A percentile compares a stretch with the other conserved stretches of the same genome.
Conservation (phyloP, 2,113 vertebrate genomes). For the Butorides virescens region DNA sequence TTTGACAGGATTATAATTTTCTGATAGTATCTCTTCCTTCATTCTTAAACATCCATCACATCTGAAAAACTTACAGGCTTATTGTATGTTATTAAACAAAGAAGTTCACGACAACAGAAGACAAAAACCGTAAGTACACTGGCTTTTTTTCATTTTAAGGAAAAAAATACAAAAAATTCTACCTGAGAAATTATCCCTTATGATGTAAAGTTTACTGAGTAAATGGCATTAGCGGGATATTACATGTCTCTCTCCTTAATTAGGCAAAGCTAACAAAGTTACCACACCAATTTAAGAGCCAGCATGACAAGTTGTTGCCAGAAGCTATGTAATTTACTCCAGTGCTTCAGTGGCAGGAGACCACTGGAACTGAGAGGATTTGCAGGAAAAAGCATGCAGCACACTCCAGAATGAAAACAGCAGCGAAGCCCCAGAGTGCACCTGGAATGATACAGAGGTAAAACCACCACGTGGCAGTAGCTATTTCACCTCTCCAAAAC, state of each 20-base stretch:
- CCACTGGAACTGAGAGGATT: neutral
- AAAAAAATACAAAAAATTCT: neutral
- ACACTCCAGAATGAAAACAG: neutral
- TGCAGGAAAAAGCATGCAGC: neutral
- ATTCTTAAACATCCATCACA: neutral
- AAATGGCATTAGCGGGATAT: neutral
- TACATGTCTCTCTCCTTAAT: neutral
- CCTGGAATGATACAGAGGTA: neutral
- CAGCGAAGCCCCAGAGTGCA: neutral
- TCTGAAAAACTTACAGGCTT: neutral
- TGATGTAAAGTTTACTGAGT: neutral
- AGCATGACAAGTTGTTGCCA: neutral
- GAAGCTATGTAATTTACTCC: neutral
- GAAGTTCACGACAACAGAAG: neutral
- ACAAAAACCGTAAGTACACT: neutral
- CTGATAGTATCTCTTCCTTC: neutral
- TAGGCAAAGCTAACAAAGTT: neutral
- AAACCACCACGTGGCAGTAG: rapidly evolving
- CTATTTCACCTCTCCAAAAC: neutral
- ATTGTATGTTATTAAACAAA: neutral
- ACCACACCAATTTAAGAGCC: neutral
- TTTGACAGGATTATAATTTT: neutral
- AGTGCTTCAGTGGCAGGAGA: neutral
- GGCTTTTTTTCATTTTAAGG: neutral
- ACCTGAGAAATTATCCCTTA: constrained; percentile 18